phyloP scores from a whole-genome alignment of 2,888 invertebrate species.

The Scaptodrosophila latifasciaeformis region DNA sequence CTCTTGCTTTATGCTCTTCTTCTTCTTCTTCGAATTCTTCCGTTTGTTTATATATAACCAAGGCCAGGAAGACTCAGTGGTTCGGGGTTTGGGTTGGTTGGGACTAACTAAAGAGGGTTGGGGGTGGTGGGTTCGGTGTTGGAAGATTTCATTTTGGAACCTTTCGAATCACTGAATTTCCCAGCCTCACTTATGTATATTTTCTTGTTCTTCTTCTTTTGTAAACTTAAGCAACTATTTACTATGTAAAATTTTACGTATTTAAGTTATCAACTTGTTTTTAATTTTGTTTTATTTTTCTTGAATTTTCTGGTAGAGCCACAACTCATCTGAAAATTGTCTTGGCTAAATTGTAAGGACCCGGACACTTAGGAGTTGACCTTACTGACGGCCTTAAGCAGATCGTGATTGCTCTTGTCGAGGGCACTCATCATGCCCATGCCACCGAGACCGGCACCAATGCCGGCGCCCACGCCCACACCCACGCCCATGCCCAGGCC shows the following conservation, averaged over 20 bases:
- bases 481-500: constrained; percentile 75
- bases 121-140: background rate
- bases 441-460: constrained; percentile 72
- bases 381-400: constrained; percentile 75
- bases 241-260: constrained; percentile 73
- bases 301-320: constrained; percentile 6
- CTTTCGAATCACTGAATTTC: no score
- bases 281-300: no score
- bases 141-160: background rate
- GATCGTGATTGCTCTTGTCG: constrained; percentile 75
- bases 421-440: constrained; percentile 76
- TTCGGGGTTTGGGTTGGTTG: no score
- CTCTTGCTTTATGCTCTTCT: no score
- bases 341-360: constrained; percentile 29
- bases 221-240: constrained; percentile 68
- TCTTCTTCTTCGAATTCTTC: no score
- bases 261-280: constrained; percentile 70
- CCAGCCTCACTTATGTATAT: no score
- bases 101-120: no score
- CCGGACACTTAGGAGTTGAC: constrained; percentile 74
- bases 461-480: constrained; percentile 57
- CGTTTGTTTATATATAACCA: no score
- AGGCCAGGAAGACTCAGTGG: no score
- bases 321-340: constrained; percentile 7
- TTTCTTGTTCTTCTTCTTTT: no score